These are phyloP conservation scores for Eristalinus aeneus DNA, from an alignment of 2,888 invertebrate genomes.

Conservation along the genomic window DNA sequence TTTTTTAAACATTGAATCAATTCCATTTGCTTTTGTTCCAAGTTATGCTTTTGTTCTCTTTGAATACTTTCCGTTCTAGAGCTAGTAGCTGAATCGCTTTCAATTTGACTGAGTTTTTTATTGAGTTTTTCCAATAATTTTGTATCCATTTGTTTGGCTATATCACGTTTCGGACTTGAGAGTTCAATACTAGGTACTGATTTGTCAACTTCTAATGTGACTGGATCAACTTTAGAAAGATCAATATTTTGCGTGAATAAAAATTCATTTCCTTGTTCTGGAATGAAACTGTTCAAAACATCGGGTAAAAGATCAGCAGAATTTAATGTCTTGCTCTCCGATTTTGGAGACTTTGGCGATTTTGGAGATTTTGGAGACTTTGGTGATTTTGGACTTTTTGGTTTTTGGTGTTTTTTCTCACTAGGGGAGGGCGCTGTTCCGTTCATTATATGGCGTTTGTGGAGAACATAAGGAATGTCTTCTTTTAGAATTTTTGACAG, in stretches of 20 bases:
- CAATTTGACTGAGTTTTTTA: conserved; percentile 88
- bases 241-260: conserved; percentile 89
- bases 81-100: conserved; percentile 88
- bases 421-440: conserved; percentile 86
- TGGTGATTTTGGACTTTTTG: conserved; percentile 85
- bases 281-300: conserved; percentile 80
- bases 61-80: conserved; percentile 87
- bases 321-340: conserved; percentile 72
- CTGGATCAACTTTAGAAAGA: conserved; percentile 87
- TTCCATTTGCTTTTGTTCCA: conserved; percentile 83
- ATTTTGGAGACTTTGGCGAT: conserved; percentile 82
- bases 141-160: conserved; percentile 86
- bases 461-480: conserved; percentile 92
- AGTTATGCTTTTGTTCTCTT: conserved; percentile 81
- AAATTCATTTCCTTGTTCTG: conserved; percentile 83
- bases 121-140: conserved; percentile 86
- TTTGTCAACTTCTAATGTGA: conserved; percentile 87
- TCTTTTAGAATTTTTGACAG: conserved; percentile 82
- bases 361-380: conserved; percentile 85
- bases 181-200: conserved; percentile 83
- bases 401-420: conserved; percentile 82
- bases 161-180: conserved; percentile 87
- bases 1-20: conserved; percentile 83
- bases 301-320: conserved; percentile 82
- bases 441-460: conserved; percentile 92